Base-by-base conservation (phyloP, 2,113 vertebrate species). In the Vombatus ursinus region DNA sequence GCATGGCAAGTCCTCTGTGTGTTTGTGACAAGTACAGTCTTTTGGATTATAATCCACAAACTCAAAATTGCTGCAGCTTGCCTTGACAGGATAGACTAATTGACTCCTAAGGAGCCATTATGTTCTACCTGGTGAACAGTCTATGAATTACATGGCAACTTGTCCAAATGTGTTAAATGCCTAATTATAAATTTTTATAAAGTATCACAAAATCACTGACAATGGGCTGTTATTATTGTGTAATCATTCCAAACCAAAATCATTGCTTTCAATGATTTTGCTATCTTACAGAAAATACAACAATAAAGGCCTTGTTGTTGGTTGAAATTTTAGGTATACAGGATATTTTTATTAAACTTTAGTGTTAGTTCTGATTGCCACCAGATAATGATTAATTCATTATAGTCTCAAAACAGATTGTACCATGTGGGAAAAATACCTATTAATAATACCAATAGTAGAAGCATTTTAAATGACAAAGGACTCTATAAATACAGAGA, bases 71-170 rank as follows among this genome's bases (percentile, higher is more conserved):
- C 93, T 97, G 92, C 95, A 98, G 96, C 97, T 96, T 96, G 95
- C 92, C 95, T 96, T 97, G 97, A 97, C 96, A 97, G 95, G 90
- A 92, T 61, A 89, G 53, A 52, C 89, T 98, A 98, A 98, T 98
- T 98, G 97, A 96, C 95, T 97, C 95, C 97, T 93, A 95, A 97
- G 96, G 97, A 98, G 97, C 95, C 0, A 1, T 97, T 97, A 94
- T 94, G 68, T 93, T 97, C 91, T 97, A 97, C 97, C 96, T 96
- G 91, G 97, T 11, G 97, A 97, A 97, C n/a, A 90, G 84, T 97
- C 94, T 16, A 0, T 95, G 95, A 98, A 93, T 57, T 93, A 93
- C 50, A 90, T 68, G 95, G 93, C 89, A 93, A 94, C 97, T 98
- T 97, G 96, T 97, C 96, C 96, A 96, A 94, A 92, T 90, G 77